Evolutionary conservation across 2,888 invertebrate species (phyloP).

Genomic region (Schrankia costaestrigalis): DNA sequence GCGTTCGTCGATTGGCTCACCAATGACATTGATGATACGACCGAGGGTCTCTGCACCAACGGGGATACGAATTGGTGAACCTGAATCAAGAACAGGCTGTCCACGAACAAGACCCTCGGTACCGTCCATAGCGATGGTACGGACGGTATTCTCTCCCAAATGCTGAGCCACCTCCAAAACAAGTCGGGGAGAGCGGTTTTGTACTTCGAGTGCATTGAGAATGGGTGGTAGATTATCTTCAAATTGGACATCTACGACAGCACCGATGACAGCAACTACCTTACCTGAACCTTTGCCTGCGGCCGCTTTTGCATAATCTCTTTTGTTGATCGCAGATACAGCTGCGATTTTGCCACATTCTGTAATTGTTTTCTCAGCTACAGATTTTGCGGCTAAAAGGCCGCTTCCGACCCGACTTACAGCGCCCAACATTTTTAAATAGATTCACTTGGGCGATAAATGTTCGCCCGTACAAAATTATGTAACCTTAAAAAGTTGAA

Average conservation of each 20-base stretch:
- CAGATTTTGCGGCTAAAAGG: slow-evolving; percentile 81
- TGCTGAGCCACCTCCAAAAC: slow-evolving; percentile 95
- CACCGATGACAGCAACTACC: slow-evolving; percentile 97
- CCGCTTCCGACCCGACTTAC: slow-evolving; percentile 82
- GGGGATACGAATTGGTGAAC: slow-evolving; percentile 93
- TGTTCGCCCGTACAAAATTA: slow-evolving; percentile 63
- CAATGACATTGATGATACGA: slow-evolving; percentile 96
- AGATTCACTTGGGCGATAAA: slow-evolving; percentile 47
- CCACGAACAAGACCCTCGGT: slow-evolving; percentile 95
- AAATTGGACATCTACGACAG: slow-evolving; percentile 98
- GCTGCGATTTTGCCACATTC: slow-evolving; percentile 80
- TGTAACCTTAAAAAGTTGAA: slow-evolving; percentile 61
- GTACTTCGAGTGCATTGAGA: slow-evolving; percentile 96
- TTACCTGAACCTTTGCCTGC: slow-evolving; percentile 77
- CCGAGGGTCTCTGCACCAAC: slow-evolving; percentile 94
- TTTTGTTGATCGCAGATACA: slow-evolving; percentile 61
- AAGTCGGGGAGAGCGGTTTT: slow-evolving; percentile 88
- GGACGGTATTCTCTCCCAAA: slow-evolving; percentile 93
- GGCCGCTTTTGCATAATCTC: slow-evolving; percentile 63
- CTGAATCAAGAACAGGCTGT: slow-evolving; percentile 89
- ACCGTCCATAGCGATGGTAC: slow-evolving; percentile 96
- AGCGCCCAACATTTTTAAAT: slow-evolving; percentile 81
- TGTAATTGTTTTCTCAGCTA: slow-evolving; percentile 79
- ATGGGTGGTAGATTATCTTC: slow-evolving; percentile 95
- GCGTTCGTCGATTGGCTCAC: slow-evolving; percentile 92